Conservation (phyloP, 2,113 vertebrate genomes). For the Nerophis lumbriciformis region DNA sequence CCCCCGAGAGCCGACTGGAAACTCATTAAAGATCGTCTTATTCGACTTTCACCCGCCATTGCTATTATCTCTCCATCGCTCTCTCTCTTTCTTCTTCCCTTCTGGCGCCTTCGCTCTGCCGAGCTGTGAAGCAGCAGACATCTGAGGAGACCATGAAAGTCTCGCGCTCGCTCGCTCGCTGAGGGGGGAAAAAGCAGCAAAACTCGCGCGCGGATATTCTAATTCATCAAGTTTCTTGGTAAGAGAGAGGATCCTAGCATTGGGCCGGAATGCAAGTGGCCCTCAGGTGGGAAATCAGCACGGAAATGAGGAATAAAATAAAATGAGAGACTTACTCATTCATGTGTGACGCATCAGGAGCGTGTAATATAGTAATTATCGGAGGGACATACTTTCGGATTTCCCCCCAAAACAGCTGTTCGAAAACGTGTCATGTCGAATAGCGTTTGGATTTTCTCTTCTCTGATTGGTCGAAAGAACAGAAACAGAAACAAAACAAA, state of each 20-base stretch:
- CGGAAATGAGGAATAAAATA: conserved; percentile 43
- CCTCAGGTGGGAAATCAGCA: conserved; percentile 47
- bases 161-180: conserved; percentile 20
- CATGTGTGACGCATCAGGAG: too few species aligned
- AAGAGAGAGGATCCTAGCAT: conserved; percentile 53
- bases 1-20: conserved; percentile 56
- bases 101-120: conserved; percentile 46
- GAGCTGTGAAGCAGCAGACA: conserved; percentile 56
- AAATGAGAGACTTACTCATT: conserved; percentile 27
- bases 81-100: conserved; percentile 21
- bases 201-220: conserved; percentile 32
- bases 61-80: conserved; percentile 60
- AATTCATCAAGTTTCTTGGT: conserved; percentile 57
- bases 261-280: conserved; percentile 50
- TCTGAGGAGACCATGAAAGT: conserved; percentile 63
- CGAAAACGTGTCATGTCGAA: too few species aligned
- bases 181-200: neutral
- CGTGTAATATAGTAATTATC: too few species aligned
- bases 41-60: conserved; percentile 55
- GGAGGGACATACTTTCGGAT: too few species aligned
- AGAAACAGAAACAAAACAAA: too few species aligned
- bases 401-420: too few species aligned
- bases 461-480: too few species aligned
- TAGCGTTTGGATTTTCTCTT: too few species aligned
- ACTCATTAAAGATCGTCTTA: conserved; percentile 65